Conservation (phyloP, 2,113 vertebrate species). For the Halcyon senegalensis region DNA sequence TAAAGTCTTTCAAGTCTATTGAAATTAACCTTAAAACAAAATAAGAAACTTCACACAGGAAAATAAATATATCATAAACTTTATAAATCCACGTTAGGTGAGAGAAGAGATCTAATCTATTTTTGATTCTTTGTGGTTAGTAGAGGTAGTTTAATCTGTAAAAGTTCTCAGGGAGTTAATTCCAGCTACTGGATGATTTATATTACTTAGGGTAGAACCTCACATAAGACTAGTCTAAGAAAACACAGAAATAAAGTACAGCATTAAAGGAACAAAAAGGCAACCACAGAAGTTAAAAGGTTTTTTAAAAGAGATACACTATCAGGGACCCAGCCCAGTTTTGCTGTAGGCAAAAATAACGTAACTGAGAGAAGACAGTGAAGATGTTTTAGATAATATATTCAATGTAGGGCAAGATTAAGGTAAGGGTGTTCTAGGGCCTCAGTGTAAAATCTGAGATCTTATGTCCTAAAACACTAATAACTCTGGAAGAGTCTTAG, state of each 20-base stretch:
- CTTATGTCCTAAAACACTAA: neutral
- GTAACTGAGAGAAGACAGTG: neutral
- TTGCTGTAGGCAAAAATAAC: neutral
- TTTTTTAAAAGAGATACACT: neutral
- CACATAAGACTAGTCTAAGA: neutral
- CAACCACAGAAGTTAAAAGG: neutral
- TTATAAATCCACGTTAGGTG: neutral
- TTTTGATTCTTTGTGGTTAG: neutral
- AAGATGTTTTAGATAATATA: neutral
- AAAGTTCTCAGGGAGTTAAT: neutral
- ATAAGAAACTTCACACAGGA: neutral
- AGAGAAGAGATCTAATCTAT: neutral
- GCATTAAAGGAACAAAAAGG: neutral
- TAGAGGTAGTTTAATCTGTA: neutral
- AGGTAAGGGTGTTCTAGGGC: neutral
- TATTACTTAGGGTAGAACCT: neutral
- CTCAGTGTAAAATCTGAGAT: neutral
- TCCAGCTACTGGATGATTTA: neutral
- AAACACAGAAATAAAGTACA: neutral
- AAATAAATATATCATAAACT: neutral
- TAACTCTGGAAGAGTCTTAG: neutral
- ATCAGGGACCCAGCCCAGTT: neutral
- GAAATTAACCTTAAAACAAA: neutral
- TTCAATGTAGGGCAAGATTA: neutral
- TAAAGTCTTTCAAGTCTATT: neutral